phyloP scores from a whole-genome alignment of 2,113 vertebrate genomes.

The Xerus inauris region DNA sequence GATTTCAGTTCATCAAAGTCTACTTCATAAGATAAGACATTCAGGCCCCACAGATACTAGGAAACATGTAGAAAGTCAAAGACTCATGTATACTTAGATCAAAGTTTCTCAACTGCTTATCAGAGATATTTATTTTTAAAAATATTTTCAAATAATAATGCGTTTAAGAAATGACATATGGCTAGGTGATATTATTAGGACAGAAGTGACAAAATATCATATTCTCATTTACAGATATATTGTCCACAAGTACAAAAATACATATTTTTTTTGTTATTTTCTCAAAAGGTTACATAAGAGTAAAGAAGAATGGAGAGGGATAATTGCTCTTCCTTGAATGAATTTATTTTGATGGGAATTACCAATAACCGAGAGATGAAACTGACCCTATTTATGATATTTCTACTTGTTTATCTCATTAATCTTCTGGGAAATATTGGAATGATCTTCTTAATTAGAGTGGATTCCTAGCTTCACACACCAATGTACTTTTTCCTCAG shows the following conservation, averaged over 20 bases:
- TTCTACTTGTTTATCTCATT: not conserved
- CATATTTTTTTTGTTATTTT: not conserved
- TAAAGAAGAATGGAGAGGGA: not conserved
- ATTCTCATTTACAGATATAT: not conserved
- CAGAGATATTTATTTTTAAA: not conserved
- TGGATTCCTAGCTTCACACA: not conserved
- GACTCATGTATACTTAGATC: not conserved
- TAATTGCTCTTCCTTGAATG: not conserved
- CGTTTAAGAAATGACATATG: no score
- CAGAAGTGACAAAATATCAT: not conserved
- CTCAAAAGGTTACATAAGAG: not conserved
- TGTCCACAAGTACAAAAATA: not conserved
- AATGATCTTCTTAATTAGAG: not conserved
- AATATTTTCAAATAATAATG: not conserved
- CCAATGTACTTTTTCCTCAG: conserved; percentile 60
- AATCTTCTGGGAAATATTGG: conserved; percentile 36
- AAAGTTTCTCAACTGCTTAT: not conserved
- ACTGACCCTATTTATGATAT: not conserved
- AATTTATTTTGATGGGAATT: conserved; percentile 57
- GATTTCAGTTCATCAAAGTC: not conserved
- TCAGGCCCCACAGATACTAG: not conserved
- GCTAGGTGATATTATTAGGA: not conserved
- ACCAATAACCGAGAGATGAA: not conserved
- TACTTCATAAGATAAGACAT: not conserved
- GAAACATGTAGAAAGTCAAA: not conserved